Percentiles rank a stretch among this genome's conserved stretches.
Evolutionary conservation across 2,797 vertebrate genomes (phyloP).

Genomic region (Astyanax mexicanus): DNA sequence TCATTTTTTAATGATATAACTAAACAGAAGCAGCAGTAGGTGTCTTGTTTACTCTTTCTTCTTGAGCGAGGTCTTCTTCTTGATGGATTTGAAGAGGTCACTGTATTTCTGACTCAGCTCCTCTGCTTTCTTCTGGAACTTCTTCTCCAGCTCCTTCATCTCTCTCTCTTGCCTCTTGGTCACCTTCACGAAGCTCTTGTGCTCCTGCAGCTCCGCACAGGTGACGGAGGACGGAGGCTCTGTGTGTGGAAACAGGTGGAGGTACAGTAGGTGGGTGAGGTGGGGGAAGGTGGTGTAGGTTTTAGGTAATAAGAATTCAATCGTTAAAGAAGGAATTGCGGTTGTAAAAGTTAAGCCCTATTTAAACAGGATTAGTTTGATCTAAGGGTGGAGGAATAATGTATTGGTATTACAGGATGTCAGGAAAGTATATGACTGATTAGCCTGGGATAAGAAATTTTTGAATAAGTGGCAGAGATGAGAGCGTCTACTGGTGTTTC

Average conservation of each 20-base stretch:
- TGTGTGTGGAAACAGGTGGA: slow-evolving; percentile 67
- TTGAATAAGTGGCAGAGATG: too few relatives aligned
- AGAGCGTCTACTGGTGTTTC: too few relatives aligned
- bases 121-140: slow-evolving; percentile 84
- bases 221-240: slow-evolving; percentile 84
- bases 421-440: too few relatives aligned
- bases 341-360: too few relatives aligned
- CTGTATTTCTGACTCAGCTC: slow-evolving; percentile 88
- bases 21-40: too few relatives aligned
- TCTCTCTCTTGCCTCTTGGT: slow-evolving; percentile 93
- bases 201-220: slow-evolving; percentile 85
- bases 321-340: too few relatives aligned
- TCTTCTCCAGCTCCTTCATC: slow-evolving; percentile 87
- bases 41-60: slow-evolving; percentile 83
- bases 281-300: neutral
- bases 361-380: too few relatives aligned
- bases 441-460: too few relatives aligned
- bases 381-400: too few relatives aligned
- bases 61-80: slow-evolving; percentile 81
- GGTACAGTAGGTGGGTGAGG: too few relatives aligned
- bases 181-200: slow-evolving; percentile 89
- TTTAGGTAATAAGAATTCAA: slow-evolving; percentile 5
- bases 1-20: too few relatives aligned
- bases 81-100: slow-evolving; percentile 74
- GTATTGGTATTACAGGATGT: too few relatives aligned